A percentile compares a stretch with the other conserved stretches of the same genome.
These are phyloP conservation scores for Merodon equestris DNA, from an alignment of 2,888 invertebrate species.

Conservation along the genomic window DNA sequence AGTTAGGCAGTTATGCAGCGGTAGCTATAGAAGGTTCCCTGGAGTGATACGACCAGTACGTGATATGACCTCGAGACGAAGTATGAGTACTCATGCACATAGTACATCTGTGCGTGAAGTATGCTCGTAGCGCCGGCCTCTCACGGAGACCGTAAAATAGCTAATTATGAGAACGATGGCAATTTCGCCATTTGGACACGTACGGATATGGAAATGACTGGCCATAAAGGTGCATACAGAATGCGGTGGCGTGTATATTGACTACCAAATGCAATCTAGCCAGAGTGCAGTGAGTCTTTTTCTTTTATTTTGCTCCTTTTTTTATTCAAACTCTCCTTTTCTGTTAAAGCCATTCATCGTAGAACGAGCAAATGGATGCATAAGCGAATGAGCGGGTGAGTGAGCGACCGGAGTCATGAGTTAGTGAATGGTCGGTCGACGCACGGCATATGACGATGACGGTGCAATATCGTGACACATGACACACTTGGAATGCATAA, in stretches of 20 bases:
- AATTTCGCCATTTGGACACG: slow-evolving; percentile 67
- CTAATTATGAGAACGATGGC: slow-evolving; percentile 63
- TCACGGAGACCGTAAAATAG: slow-evolving; percentile 42
- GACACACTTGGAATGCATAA: slow-evolving; percentile 63
- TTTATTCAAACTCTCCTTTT: slow-evolving; percentile 1
- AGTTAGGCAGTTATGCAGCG: slow-evolving; percentile 48
- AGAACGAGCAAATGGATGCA: slow-evolving; percentile 2
- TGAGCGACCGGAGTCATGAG: too few relatives aligned
- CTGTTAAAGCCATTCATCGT: slow-evolving; percentile 21
- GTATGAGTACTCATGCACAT: slow-evolving; percentile 8
- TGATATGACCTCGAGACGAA: slow-evolving; percentile 55
- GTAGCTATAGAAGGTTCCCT: slow-evolving; percentile 38
- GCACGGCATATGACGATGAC: slow-evolving; percentile 31
- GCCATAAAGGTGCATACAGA: slow-evolving; percentile 66
- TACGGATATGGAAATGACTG: slow-evolving; percentile 64
- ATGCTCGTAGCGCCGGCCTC: not conserved
- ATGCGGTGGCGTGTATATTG: slow-evolving; percentile 38
- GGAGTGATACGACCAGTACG: slow-evolving; percentile 40
- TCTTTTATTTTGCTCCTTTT: too few relatives aligned
- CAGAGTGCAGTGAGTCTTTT: slow-evolving; percentile 21
- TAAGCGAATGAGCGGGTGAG: not conserved
- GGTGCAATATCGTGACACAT: slow-evolving; percentile 63
- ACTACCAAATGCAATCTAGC: slow-evolving; percentile 57
- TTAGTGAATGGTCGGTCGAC: slow-evolving; percentile 4
- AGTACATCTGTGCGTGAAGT: not conserved